phyloP scores from a whole-genome alignment of 2,797 vertebrate species.

The Chaetodon trifasciatus region DNA sequence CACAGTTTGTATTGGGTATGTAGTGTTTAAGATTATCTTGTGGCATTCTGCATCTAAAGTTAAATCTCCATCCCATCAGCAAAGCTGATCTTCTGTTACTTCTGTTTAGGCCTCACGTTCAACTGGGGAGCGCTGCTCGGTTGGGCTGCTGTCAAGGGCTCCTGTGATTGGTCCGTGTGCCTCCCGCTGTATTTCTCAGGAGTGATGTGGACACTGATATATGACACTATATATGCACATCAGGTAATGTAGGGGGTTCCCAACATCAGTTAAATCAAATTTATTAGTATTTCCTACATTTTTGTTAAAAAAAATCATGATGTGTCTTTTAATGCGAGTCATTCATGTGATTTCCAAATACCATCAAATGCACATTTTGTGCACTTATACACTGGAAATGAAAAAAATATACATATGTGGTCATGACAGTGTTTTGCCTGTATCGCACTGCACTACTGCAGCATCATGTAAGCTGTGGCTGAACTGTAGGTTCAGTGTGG shows the following conservation, averaged over 20 bases:
- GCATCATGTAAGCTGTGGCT: not conserved
- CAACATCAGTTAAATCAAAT: not conserved
- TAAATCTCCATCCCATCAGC: not conserved
- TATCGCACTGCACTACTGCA: too few relatives aligned
- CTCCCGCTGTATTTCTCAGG: slow-evolving; percentile 95
- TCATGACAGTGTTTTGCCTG: too few relatives aligned
- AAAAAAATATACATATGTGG: too few relatives aligned
- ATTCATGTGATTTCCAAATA: too few relatives aligned
- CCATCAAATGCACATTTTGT: too few relatives aligned
- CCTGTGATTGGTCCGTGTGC: slow-evolving; percentile 94
- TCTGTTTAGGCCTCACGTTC: slow-evolving; percentile 90
- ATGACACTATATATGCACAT: slow-evolving; percentile 98
- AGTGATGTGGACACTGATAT: slow-evolving; percentile 96
- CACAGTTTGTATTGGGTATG: slow-evolving; percentile 93
- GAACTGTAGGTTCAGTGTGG: not conserved
- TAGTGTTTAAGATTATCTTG: not conserved
- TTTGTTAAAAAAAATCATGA: too few relatives aligned
- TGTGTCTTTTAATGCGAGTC: too few relatives aligned
- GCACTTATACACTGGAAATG: too few relatives aligned
- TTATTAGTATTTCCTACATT: not conserved
- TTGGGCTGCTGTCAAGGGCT: slow-evolving; percentile 93
- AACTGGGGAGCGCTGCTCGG: slow-evolving; percentile 98
- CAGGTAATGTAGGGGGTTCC: slow-evolving; percentile 86
- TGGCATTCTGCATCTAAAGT: not conserved
- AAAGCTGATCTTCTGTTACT: not conserved